Evolutionary conservation across 2,797 vertebrate species (phyloP), one percentile per base, ranked within the genome.

Genomic region (Sebastes hopkinsi): DNA sequence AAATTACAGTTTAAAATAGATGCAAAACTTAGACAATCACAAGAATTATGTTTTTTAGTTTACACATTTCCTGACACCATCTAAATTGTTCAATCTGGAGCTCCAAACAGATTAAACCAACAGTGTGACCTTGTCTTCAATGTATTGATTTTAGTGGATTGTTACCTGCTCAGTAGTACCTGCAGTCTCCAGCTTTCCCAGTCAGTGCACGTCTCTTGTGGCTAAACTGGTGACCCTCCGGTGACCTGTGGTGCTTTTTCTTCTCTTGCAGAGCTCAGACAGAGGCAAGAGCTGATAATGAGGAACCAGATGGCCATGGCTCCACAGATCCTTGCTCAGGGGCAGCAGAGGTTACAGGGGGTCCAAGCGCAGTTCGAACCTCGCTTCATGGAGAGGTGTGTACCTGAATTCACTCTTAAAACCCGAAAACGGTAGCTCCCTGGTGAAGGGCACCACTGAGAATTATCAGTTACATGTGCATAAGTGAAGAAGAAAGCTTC

Each of bases 231-330:
- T 38, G 14, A 25, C 22, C 22, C 34, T 4, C 18, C 20, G 3
- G 3, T 86, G 66, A 79, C 80, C 68, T 70, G 22, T 67, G 11
- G 29, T 55, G 29, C 11, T 59, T 36, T 66, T 52, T 80, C 52
- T 56, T 61, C 22, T 80, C 80, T 90, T 75, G 70, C 90, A 99
- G 98, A 99, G 80, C 86, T 98, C 70, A 94, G 96, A 72, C 97
- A 97, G 93, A 96, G 97, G 79, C 96, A 96, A 88, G 97, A 98
- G 93, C 77, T 97, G 90, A 93, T 97, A 22, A 97, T 97, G 97
- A 96, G 97, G 91, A 98, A 97, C 91, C 97, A 97, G 90, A 97
- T 98, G 97, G 94, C 97, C 74, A 95, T 97, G 89, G 97, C 97
- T 61, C 96, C 97, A 16, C 96, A 97, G 91, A 92, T 98, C 81